Percentiles rank a stretch among this genome's conserved stretches.
Evolutionary conservation across 53 echinoderm and acorn worm species (phyloP).

Genomic region (Zoroaster sp.): DNA sequence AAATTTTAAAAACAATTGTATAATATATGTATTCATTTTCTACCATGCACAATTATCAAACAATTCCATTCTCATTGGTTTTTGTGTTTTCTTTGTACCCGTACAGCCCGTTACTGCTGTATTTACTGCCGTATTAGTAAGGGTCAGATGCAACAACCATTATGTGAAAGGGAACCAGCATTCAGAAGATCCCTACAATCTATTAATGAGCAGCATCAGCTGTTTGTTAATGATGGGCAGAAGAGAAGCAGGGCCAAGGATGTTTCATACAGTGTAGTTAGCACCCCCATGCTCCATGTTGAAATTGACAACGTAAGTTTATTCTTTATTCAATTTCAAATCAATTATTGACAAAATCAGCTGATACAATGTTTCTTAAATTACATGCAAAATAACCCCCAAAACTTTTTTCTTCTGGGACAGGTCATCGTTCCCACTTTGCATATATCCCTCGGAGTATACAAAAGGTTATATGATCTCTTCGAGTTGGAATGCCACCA

Average conservation of each 20-base stretch:
- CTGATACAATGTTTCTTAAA: background rate
- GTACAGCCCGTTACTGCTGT: background rate
- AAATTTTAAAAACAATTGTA: background rate
- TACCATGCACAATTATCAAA: background rate
- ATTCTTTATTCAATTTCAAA: background rate
- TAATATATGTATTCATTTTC: background rate
- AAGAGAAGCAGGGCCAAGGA: slow-evolving; percentile 6
- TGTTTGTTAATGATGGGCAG: slow-evolving; percentile 5
- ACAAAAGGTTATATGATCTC: background rate
- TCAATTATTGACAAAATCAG: background rate
- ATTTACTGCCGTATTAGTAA: background rate
- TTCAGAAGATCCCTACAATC: background rate
- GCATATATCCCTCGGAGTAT: slow-evolving; percentile 37
- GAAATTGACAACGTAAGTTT: slow-evolving; percentile 41
- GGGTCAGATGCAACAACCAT: background rate
- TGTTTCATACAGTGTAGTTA: slow-evolving; percentile 22
- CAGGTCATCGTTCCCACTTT: slow-evolving; percentile 8
- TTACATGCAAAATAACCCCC: background rate
- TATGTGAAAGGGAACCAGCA: background rate
- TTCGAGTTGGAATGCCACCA: background rate
- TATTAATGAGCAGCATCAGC: background rate
- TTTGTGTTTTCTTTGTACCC: background rate
- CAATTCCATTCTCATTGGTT: background rate
- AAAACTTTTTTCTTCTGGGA: background rate
- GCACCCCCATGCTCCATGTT: slow-evolving; percentile 20